phyloP scores from a whole-genome alignment of 1,140 invertebrate species.

The Drosophila kurseongensis region DNA sequence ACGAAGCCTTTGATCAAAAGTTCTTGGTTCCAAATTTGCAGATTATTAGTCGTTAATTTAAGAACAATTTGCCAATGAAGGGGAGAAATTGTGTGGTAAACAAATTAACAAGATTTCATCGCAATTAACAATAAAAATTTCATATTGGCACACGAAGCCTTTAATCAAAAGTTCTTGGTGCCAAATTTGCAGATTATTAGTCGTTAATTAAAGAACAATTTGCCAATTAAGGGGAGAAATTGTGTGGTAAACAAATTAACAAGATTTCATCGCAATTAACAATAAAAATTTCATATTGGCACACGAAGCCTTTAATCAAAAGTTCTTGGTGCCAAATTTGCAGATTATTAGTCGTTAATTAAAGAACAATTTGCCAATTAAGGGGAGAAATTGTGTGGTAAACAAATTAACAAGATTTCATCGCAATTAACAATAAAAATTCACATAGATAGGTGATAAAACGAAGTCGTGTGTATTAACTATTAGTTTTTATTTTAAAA shows the following conservation, averaged over 20 bases:
- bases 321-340: background rate
- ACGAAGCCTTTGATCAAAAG: background rate
- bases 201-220: slow-evolving; percentile 5
- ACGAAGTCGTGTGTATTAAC: too few relatives aligned
- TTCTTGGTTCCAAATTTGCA: background rate
- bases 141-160: background rate
- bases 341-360: slow-evolving; percentile 16
- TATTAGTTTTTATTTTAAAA: too few relatives aligned
- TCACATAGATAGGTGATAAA: too few relatives aligned
- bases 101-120: background rate
- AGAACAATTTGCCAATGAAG: background rate
- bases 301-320: background rate
- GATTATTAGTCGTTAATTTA: slow-evolving; percentile 14
- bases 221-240: background rate
- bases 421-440: too few relatives aligned
- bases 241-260: background rate
- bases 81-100: background rate
- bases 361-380: background rate
- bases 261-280: background rate
- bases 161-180: background rate
- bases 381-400: background rate
- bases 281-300: background rate
- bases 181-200: slow-evolving; percentile 9
- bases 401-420: background rate
- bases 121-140: too few relatives aligned